Evolutionary conservation across 2,797 vertebrate species (phyloP), one percentile per base, ranked within the genome.

Genomic region (Poecile montanus): DNA sequence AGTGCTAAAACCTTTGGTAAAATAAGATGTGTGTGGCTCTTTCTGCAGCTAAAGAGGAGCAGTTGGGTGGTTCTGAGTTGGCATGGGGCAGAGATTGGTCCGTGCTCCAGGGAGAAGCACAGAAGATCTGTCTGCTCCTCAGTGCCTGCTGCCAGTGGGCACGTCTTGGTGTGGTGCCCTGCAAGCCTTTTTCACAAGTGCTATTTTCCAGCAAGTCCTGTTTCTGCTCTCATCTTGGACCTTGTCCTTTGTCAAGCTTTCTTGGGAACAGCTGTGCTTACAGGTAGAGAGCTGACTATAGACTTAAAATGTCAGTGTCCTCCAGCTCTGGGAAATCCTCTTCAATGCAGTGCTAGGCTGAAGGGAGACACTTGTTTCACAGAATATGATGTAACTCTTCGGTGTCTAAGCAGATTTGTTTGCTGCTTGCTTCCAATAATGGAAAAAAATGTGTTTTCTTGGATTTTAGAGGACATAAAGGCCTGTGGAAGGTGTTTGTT

Each of bases 31-130:
- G 70, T 25, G 16, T 66, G 51, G 5, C 36, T 85, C 2, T 56
- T 48, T 53, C 34, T 74, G 20, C 27, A 57, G 61, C 38, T n/a
- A 17, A 53, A 8, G 11, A 32, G 22, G 22, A 80, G 7, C 17
- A 63, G 45, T 9, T 70, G 18, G 13, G 11, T 26, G 20, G 12
- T 36, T 63, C 21, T 11, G n/a, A 50, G 13, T 42, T 32, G 71
- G 23, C 2, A 2, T 7, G 8, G 63, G 44, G 38, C 18, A 25
- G 34, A 57, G 56, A 29, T 23, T 42, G 40, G 58, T 30, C 34
- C 1, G 4, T 12, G 17, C 2, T 29, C 11, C 16, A n/a, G 1
- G 2, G 16, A 42, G 42, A 42, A 42, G 42, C 42, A 42, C 42
- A 42, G 42, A 58, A 58, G 29, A 27, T 47, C 19, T 16, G 8